Evolutionary conservation across 1,140 invertebrate genomes (phyloP), one percentile per base, ranked within the genome.

Genomic region (Camponotus vicinus): DNA sequence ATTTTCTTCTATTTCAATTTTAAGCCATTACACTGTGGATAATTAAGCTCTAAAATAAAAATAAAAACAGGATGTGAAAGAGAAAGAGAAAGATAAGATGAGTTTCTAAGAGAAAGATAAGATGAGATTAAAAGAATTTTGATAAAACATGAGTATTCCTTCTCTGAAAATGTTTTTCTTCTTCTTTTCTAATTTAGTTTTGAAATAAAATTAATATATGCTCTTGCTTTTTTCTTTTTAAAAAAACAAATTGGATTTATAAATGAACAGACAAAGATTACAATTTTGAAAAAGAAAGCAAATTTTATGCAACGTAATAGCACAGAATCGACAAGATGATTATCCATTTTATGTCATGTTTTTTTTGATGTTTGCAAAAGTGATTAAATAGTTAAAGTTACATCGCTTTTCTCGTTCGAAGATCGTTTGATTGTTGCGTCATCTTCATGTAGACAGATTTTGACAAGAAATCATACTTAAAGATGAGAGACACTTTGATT

Each of bases 381-480:
- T 7, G 42, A 79, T 79, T 79, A 42, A 69, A 69, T 79, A n/a
- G 13, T 73, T 42, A 37, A 57, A 37, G 49, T 78, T 78, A 45
- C 32, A 77, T 77, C 63, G 18, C 45, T 79, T 49, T 40, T 78
- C 59, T 67, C 82, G 71, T 75, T 13, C 42, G 64, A 85, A 85
- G 61, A 85, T 85, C 59, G 63, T 21, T 77, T 42, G 21, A 66
- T 52, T 21, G 59, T 66, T 73, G 78, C n/a, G n/a, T 78, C 32
- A 66, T 40, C 76, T 85, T 76, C 45, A 34, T 45, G 42, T 40
- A 42, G n/a, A 78, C 66, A 64, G 45, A 64, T 21, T 73, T 61
- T 73, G 67, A 82, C 67, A 82, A 82, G 27, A 18, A 59, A 34
- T 55, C 45, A 32, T 27, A 27, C n/a, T 80, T 59, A 82, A 82